Percentiles rank a stretch among this genome's conserved stretches.
phyloP scores from a whole-genome alignment of 2,888 invertebrate species.

The Caenorhabditis macrosperma region DNA sequence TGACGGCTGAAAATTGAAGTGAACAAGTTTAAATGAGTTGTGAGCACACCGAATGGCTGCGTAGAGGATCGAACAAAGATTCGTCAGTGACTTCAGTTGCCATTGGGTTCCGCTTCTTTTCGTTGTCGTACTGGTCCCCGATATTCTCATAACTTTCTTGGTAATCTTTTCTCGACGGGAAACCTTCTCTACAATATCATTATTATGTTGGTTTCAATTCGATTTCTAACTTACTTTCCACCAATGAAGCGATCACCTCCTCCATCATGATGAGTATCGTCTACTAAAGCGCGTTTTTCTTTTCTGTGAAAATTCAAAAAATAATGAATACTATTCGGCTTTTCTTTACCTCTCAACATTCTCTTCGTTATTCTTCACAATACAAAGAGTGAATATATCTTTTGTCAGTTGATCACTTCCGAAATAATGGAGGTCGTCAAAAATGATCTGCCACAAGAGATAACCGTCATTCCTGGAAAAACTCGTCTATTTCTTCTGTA shows the following conservation, averaged over 20 bases:
- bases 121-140: too few relatives aligned
- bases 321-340: neutral
- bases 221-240: constrained; percentile 15
- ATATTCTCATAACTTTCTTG: too few relatives aligned
- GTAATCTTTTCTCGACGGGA: too few relatives aligned
- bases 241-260: constrained; percentile 13
- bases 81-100: too few relatives aligned
- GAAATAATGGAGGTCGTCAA: constrained; percentile 9
- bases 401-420: neutral
- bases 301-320: neutral
- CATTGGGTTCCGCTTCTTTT: too few relatives aligned
- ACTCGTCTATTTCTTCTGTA: too few relatives aligned
- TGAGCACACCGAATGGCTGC: too few relatives aligned
- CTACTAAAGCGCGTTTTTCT: neutral
- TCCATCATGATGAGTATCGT: constrained; percentile 11
- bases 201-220: too few relatives aligned
- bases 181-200: neutral
- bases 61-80: too few relatives aligned
- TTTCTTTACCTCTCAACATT: neutral
- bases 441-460: constrained; percentile 11
- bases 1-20: too few relatives aligned
- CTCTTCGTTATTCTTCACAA: constrained; percentile 5
- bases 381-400: constrained; percentile 1
- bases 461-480: constrained; percentile 32
- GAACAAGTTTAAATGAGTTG: too few relatives aligned